Percentiles rank a stretch among this genome's conserved stretches.
Conservation (phyloP, 2,888 invertebrate genomes). For the Atethmia centrago region DNA sequence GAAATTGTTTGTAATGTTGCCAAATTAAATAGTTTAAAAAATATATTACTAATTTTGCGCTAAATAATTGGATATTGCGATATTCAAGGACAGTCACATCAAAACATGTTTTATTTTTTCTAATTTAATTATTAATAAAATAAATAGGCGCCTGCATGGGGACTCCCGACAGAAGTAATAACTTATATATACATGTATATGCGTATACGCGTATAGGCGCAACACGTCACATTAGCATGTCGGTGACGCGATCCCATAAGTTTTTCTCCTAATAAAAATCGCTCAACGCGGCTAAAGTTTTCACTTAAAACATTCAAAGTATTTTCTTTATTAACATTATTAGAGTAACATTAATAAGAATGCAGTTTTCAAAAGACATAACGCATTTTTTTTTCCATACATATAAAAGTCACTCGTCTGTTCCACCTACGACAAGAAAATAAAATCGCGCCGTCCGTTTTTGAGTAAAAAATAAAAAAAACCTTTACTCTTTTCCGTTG, state of each 20-base stretch:
- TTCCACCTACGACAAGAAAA: constrained; percentile 35
- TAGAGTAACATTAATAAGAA: not conserved
- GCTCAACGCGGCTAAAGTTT: too few species aligned
- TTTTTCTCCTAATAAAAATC: too few species aligned
- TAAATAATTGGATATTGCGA: not conserved
- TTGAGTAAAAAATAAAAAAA: constrained; percentile 40
- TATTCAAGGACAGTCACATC: not conserved
- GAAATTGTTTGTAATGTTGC: not conserved
- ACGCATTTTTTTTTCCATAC: not conserved
- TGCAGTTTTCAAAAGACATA: not conserved
- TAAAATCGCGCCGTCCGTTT: constrained; percentile 52
- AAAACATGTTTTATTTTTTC: not conserved
- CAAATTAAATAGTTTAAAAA: not conserved
- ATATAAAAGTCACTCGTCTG: constrained; percentile 30
- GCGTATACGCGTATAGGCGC: too few species aligned
- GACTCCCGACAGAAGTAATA: too few species aligned
- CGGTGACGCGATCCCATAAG: too few species aligned
- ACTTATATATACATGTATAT: too few species aligned
- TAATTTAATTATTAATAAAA: too few species aligned
- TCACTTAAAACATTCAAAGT: not conserved
- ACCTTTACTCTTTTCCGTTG: constrained; percentile 44
- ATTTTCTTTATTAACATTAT: not conserved
- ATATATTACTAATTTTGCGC: not conserved
- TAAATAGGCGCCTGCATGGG: too few species aligned
- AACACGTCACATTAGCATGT: too few species aligned